These are phyloP conservation scores for Urocynchramus pylzowi DNA, from an alignment of 2,113 vertebrate species.

Conservation along the genomic window DNA sequence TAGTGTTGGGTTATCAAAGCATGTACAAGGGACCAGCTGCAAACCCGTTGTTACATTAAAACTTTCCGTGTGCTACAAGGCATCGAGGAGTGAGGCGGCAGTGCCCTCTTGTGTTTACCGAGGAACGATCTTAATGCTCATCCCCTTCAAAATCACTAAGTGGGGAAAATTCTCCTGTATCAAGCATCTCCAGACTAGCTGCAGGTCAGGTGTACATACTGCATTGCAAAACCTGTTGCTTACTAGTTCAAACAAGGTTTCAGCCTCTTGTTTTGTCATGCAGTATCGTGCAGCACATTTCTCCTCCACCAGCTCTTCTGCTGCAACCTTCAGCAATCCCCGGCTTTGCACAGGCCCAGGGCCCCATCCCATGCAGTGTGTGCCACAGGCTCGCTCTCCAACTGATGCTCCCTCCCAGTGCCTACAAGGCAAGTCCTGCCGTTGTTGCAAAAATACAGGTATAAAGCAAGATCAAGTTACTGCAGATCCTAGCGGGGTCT, in stretches of 20 bases:
- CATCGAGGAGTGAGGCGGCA: constrained; percentile 15
- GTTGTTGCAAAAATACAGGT: neutral
- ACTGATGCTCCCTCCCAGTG: neutral
- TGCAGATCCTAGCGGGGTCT: neutral
- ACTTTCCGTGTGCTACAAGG: neutral
- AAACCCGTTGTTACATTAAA: neutral
- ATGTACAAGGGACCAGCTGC: neutral
- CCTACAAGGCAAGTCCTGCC: neutral
- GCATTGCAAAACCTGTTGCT: neutral
- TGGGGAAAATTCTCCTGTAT: neutral
- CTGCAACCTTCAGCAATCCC: neutral
- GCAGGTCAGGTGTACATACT: neutral
- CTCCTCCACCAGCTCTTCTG: neutral
- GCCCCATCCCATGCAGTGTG: accelerated
- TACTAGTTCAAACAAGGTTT: neutral
- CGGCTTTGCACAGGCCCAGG: accelerated
- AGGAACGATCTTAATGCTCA: neutral
- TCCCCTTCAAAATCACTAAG: neutral
- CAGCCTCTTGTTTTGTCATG: neutral
- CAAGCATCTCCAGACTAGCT: neutral
- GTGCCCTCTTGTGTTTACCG: constrained; percentile 72
- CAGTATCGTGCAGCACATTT: neutral
- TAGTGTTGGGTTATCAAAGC: neutral
- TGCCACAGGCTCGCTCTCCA: neutral
- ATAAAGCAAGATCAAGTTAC: neutral